Conservation (phyloP, 2,888 invertebrate species). For the Tipula confusa region DNA sequence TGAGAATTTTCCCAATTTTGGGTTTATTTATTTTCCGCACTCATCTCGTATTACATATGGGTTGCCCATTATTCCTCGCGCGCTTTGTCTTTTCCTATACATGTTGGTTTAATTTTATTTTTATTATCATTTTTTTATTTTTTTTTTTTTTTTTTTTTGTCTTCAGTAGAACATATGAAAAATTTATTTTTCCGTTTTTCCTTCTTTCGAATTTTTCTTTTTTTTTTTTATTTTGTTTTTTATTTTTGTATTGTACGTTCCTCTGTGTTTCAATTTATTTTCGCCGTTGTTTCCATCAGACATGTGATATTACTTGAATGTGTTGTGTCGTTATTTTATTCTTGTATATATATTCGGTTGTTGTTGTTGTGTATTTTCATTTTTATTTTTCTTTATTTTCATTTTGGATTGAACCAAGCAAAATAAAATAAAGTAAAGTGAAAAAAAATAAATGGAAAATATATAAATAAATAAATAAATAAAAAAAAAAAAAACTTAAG, state of each 20-base stretch:
- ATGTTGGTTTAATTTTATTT: too few species aligned
- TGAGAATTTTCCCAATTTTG: not conserved
- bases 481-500: not conserved
- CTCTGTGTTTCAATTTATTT: not conserved
- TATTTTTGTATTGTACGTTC: not conserved
- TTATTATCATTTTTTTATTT: not conserved
- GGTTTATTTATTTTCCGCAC: not conserved
- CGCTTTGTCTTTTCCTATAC: too few species aligned
- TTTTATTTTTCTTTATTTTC: slow-evolving; percentile 25
- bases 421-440: not conserved
- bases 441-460: not conserved
- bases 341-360: not conserved
- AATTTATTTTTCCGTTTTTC: slow-evolving; percentile 4
- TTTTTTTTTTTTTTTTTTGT: not conserved
- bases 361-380: not conserved
- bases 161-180: not conserved
- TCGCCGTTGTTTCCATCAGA: slow-evolving; percentile 5
- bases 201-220: not conserved
- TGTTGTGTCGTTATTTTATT: slow-evolving; percentile 3
- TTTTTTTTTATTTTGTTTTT: not conserved
- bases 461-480: too few species aligned
- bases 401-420: not conserved
- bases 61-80: slow-evolving; percentile 14
- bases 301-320: slow-evolving; percentile 30
- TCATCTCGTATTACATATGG: not conserved